phyloP scores from a whole-genome alignment of 2,113 vertebrate genomes.

The Pogona vitticeps region DNA sequence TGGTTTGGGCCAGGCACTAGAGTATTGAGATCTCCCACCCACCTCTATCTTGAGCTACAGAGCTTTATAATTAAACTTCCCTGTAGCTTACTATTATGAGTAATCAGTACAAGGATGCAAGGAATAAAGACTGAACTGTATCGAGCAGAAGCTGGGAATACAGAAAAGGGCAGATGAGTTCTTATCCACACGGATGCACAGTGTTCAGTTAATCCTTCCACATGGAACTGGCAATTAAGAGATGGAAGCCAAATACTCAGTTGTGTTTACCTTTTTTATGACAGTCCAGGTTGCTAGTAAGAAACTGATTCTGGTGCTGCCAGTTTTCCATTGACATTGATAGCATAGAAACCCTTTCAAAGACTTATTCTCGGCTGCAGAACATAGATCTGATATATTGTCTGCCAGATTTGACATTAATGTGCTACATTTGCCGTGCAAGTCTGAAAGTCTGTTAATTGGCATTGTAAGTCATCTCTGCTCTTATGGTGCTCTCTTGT shows the following conservation, averaged over 20 bases:
- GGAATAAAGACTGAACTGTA: background rate
- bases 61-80: background rate
- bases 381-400: background rate
- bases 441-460: too few relatives aligned
- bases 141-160: background rate
- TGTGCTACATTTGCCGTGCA: background rate
- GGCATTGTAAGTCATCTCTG: background rate
- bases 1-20: background rate
- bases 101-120: background rate
- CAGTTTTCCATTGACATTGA: background rate
- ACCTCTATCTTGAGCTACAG: background rate
- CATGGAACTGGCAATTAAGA: background rate
- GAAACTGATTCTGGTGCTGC: background rate
- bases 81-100: background rate
- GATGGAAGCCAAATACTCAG: background rate
- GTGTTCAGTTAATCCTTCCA: background rate
- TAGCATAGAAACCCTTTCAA: background rate
- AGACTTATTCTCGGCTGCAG: background rate
- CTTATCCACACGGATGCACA: too few relatives aligned
- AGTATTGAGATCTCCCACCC: background rate
- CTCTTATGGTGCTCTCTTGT: background rate
- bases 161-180: background rate
- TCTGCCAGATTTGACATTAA: background rate
- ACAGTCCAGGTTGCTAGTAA: background rate
- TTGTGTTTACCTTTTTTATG: background rate